phyloP scores from a whole-genome alignment of 2,888 invertebrate species.

The Synanthedon andrenaeformis region DNA sequence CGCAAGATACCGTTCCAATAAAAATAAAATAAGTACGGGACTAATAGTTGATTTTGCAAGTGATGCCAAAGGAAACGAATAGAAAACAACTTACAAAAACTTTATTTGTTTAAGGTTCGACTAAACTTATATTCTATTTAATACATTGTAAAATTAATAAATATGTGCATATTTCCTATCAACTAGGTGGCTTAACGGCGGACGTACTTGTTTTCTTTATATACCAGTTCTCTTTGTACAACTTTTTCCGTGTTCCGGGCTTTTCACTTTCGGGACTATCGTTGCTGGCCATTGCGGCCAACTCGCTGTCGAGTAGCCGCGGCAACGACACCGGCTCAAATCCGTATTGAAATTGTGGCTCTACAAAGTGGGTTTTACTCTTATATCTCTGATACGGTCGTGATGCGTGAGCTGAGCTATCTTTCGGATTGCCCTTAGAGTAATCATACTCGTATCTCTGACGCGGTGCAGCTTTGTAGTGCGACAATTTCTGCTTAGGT shows the following conservation, averaged over 20 bases:
- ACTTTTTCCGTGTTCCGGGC: conserved; percentile 50
- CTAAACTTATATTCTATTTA: conserved; percentile 11
- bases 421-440: conserved; percentile 34
- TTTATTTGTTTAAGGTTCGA: conserved; percentile 1
- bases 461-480: conserved; percentile 34
- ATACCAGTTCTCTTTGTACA: conserved; percentile 61
- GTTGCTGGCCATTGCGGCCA: conserved; percentile 56
- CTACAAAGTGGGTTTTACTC: conserved; percentile 48
- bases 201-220: conserved; percentile 55
- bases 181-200: conserved; percentile 42
- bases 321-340: conserved; percentile 55
- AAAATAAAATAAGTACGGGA: neutral
- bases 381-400: conserved; percentile 33
- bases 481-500: conserved; percentile 32
- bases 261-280: conserved; percentile 49
- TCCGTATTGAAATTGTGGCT: conserved; percentile 62
- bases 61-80: conserved; percentile 1
- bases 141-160: conserved; percentile 13
- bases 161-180: conserved; percentile 46
- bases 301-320: conserved; percentile 47
- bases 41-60: neutral
- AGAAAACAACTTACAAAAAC: neutral
- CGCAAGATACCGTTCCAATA: conserved; percentile 18
- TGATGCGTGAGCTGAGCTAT: conserved; percentile 42
- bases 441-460: conserved; percentile 37